Evolutionary conservation across 92 coral and sea anemone genomes (phyloP), one percentile per base, ranked within the genome.

Genomic region (Paramuricea clavata): DNA sequence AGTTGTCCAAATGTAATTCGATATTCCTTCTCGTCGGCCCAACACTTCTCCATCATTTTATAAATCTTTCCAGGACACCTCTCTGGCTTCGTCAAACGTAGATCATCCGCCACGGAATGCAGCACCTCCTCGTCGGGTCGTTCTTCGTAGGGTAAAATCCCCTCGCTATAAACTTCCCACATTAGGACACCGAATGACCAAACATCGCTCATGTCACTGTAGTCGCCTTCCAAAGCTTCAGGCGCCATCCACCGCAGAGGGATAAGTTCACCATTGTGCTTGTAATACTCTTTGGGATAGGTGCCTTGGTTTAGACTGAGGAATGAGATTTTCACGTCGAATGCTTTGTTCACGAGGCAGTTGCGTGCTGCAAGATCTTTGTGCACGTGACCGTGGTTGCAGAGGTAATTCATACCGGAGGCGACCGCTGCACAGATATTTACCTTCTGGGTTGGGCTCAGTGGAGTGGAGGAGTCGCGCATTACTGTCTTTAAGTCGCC

Each of bases 211-310:
- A 90, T 94, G 90, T 96, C 97, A 30, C 91, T 83, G 88, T 85
- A 96, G n/a, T 96, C 94, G 34, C 93, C 99, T 78, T 93, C 90
- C 85, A 96, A 91, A 43, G 99, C 99, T 69, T 96, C 99, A 0
- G 99, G 95, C 11, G 99, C 91, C 99, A 96, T 96, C 99, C 99
- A 96, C 1, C 99, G 91, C 50, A 96, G 85, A 16, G 99, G 99
- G 41, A 96, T 96, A 35, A 93, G 93, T 54, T 94, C 90, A 75
- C 90, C 93, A 73, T 94, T 91, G 85, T 91, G 95, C 73, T 94
- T 94, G 91, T 83, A 94, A 59, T 96, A 96, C 33, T 96, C 99
- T 44, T 92, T 92, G 62, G 85, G 93, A 91, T 96, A 96, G 28
- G 95, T 87, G 62, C 95, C 99, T 76, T 96, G 95, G 86, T 95